These are phyloP conservation scores for Brachypterus glaber DNA, from an alignment of 2,888 invertebrate species.

Conservation along the genomic window DNA sequence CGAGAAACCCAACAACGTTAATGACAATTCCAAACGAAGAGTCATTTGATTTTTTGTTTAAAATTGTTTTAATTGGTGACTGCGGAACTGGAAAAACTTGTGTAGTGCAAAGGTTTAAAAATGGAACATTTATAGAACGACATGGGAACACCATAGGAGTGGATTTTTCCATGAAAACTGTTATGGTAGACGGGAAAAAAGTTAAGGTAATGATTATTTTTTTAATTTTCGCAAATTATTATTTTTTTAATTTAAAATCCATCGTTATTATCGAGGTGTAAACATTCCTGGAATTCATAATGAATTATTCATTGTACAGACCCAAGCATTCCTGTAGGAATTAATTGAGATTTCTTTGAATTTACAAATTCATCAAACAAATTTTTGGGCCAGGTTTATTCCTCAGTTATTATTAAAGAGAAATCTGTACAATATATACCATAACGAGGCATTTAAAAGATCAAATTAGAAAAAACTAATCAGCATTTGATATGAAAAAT, in stretches of 20 bases:
- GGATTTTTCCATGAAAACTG: slow-evolving; percentile 97
- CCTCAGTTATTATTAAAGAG: too few species aligned
- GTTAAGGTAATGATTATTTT: slow-evolving; percentile 62
- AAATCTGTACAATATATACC: too few species aligned
- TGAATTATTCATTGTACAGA: too few species aligned
- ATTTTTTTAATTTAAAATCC: slow-evolving; percentile 1
- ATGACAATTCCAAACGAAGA: slow-evolving; percentile 68
- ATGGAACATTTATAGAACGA: slow-evolving; percentile 88
- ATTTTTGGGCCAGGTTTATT: too few species aligned
- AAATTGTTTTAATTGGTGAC: slow-evolving; percentile 89
- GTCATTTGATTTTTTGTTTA: slow-evolving; percentile 87
- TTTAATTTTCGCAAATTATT: neutral
- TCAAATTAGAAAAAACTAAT: too few species aligned
- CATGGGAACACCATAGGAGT: slow-evolving; percentile 97
- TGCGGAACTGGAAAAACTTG: slow-evolving; percentile 89
- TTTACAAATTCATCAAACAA: too few species aligned
- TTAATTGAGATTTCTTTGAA: too few species aligned
- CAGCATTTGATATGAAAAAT: too few species aligned
- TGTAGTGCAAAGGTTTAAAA: slow-evolving; percentile 92
- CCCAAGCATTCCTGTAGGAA: too few species aligned
- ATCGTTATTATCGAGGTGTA: too few species aligned
- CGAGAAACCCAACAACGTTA: slow-evolving; percentile 64
- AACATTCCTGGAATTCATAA: too few species aligned
- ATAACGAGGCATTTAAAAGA: too few species aligned
- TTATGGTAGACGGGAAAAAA: slow-evolving; percentile 85